Evolutionary conservation across 2,113 vertebrate species (phyloP).

Genomic region (Pteronura brasiliensis): DNA sequence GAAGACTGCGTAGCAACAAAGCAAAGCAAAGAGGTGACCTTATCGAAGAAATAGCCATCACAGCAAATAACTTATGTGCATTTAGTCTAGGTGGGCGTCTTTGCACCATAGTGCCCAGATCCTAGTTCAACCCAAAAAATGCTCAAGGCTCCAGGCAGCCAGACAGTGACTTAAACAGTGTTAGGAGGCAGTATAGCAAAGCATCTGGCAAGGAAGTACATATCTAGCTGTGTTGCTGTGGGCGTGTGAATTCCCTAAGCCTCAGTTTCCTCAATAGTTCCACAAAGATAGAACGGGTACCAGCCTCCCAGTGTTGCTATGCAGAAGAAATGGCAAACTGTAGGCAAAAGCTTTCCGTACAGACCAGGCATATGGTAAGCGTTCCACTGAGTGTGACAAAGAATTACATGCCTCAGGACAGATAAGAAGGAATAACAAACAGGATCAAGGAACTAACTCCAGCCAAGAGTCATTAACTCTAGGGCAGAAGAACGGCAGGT

Average conservation of each 20-base stretch:
- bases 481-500: neutral
- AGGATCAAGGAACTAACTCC: neutral
- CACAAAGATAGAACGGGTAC: neutral
- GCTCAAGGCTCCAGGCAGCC: neutral
- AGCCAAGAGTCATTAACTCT: neutral
- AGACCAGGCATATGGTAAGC: too few species aligned
- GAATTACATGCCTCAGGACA: neutral
- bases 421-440: neutral
- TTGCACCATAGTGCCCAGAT: neutral
- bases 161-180: neutral
- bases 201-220: neutral
- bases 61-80: neutral
- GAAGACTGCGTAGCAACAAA: neutral
- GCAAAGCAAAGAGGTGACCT: neutral
- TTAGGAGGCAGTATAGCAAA: neutral
- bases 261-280: neutral
- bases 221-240: neutral
- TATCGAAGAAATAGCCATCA: neutral
- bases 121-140: neutral
- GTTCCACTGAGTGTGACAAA: neutral
- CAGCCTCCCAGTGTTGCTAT: neutral
- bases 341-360: neutral
- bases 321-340: neutral
- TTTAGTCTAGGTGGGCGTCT: neutral
- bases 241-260: neutral